These are phyloP conservation scores for Platycheirus albimanus DNA, from an alignment of 2,888 invertebrate species.

Conservation along the genomic window DNA sequence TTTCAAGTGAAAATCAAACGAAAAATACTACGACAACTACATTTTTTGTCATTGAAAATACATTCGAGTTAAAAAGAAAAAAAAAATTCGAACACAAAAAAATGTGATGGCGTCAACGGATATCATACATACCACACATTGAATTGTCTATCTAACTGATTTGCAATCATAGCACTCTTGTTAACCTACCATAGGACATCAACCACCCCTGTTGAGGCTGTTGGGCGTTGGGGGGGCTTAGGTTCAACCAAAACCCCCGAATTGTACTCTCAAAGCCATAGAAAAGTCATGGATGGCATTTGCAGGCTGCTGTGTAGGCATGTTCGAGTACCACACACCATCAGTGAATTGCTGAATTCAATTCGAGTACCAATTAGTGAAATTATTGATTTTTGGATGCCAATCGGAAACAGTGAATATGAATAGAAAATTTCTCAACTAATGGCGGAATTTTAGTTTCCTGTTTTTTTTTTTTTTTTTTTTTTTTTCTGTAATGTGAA, in stretches of 20 bases:
- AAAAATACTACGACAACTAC: not conserved
- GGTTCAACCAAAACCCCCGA: too few relatives aligned
- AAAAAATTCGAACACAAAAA: not conserved
- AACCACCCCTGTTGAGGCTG: too few relatives aligned
- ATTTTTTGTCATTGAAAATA: not conserved
- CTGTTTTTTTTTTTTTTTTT: not conserved
- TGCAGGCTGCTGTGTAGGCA: slow-evolving; percentile 26
- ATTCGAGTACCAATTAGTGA: slow-evolving; percentile 65
- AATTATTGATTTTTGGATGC: slow-evolving; percentile 63
- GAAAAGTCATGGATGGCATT: slow-evolving; percentile 1
- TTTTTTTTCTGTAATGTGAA: not conserved
- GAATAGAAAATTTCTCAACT: slow-evolving; percentile 48
- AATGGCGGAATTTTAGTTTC: slow-evolving; percentile 46
- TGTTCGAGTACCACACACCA: not conserved
- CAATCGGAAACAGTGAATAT: slow-evolving; percentile 45
- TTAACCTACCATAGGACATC: not conserved
- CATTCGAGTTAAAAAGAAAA: not conserved
- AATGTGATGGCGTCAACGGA: slow-evolving; percentile 24
- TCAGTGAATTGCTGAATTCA: slow-evolving; percentile 25
- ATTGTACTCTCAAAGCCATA: slow-evolving; percentile 10
- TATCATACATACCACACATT: slow-evolving; percentile 15
- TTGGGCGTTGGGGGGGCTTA: too few relatives aligned
- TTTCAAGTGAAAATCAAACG: slow-evolving; percentile 49
- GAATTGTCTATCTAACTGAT: slow-evolving; percentile 6
- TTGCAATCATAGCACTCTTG: slow-evolving; percentile 10